Evolutionary conservation across 2,113 vertebrate genomes (phyloP).

Genomic region (Calyptomena viridis): DNA sequence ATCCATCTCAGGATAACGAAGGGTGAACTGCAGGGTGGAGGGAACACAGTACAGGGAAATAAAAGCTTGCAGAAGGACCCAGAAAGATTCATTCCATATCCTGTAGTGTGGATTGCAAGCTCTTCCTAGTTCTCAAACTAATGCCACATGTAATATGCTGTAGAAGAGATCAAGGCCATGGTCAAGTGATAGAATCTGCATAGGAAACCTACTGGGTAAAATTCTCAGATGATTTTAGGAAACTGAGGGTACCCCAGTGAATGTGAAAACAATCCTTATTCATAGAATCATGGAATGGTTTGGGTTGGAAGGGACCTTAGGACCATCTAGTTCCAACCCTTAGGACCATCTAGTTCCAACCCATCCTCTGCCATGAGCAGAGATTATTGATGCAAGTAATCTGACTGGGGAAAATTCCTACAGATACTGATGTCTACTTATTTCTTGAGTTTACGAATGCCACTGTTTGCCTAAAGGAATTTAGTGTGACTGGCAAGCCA

Average conservation of each 20-base stretch:
- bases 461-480: neutral
- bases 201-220: neutral
- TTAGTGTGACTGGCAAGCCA: neutral
- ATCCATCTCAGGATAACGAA: neutral
- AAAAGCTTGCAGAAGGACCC: neutral
- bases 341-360: neutral
- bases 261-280: neutral
- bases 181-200: neutral
- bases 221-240: neutral
- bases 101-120: fast-evolving
- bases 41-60: neutral
- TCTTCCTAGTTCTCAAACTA: neutral
- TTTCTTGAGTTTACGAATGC: neutral
- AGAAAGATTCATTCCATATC: neutral
- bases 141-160: neutral
- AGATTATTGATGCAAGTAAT: neutral
- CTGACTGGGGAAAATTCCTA: neutral
- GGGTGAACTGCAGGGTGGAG: neutral
- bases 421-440: neutral
- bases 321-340: neutral
- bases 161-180: neutral
- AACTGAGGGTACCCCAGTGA: neutral
- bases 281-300: neutral
- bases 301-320: neutral
- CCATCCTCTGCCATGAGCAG: too few relatives aligned